A percentile compares a stretch with the other conserved stretches of the same genome.
phyloP scores from a whole-genome alignment of 1,140 invertebrate species.

The Lucilia cuprina region DNA sequence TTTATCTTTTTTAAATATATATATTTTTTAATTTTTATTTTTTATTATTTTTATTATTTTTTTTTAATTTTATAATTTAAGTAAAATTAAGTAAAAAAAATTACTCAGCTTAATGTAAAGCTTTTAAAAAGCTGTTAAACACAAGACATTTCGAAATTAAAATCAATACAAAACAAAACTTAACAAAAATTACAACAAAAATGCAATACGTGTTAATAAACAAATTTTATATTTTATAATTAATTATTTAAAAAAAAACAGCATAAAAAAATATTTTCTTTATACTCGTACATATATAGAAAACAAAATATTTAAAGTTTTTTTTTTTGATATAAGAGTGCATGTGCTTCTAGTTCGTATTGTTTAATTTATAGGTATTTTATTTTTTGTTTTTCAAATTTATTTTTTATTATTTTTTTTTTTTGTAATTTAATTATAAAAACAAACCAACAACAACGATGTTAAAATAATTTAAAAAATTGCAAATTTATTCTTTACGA shows the following conservation, averaged over 20 bases:
- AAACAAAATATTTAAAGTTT: not conserved
- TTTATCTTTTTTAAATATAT: not conserved
- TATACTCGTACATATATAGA: not conserved
- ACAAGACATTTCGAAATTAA: not conserved
- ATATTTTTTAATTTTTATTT: slow-evolving; percentile 29
- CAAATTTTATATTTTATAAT: slow-evolving; percentile 14
- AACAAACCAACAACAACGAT: not conserved
- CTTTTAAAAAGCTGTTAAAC: slow-evolving; percentile 39
- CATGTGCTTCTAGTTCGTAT: slow-evolving; percentile 35
- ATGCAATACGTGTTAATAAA: slow-evolving; percentile 29
- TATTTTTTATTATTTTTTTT: no score
- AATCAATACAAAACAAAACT: not conserved
- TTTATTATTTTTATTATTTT: not conserved
- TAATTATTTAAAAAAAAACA: not conserved
- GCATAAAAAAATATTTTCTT: not conserved
- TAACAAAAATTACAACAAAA: not conserved
- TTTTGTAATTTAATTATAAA: slow-evolving; percentile 30
- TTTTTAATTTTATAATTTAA: slow-evolving; percentile 32
- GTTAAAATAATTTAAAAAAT: not conserved
- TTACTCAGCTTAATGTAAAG: slow-evolving; percentile 59
- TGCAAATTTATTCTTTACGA: not conserved
- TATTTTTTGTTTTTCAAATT: no score
- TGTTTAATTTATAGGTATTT: slow-evolving; percentile 32
- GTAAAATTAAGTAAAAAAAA: slow-evolving; percentile 40
- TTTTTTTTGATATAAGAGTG: slow-evolving; percentile 24